Evolutionary conservation across 2,888 invertebrate species (phyloP).

Genomic region (Aspidiotus rigidus): DNA sequence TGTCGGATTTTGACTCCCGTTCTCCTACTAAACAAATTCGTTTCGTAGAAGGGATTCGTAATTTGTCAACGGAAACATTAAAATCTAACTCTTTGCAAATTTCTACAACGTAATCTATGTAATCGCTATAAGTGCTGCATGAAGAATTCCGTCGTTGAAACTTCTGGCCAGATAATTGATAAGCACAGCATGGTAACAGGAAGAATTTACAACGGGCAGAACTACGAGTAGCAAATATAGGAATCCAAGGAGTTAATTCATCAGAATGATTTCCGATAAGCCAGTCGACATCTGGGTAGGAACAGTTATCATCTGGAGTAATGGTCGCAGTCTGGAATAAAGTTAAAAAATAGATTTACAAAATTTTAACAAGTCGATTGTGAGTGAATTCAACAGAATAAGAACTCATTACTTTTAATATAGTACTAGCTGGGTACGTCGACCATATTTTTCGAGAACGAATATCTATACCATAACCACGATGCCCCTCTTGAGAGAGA

Average conservation of each 20-base stretch:
- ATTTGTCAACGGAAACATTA: conserved; percentile 61
- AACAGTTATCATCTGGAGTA: conserved; percentile 55
- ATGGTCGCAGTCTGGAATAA: conserved; percentile 55
- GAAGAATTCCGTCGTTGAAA: conserved; percentile 62
- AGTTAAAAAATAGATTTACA: conserved; percentile 11
- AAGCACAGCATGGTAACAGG: conserved; percentile 89
- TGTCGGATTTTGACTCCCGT: conserved; percentile 44
- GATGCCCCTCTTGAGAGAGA: conserved; percentile 70
- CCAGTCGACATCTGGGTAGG: conserved; percentile 74
- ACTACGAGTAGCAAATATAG: conserved; percentile 75
- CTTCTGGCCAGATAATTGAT: conserved; percentile 77
- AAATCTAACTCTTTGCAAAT: conserved; percentile 66
- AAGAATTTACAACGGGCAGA: conserved; percentile 70
- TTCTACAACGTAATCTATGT: conserved; percentile 55
- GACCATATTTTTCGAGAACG: conserved; percentile 82
- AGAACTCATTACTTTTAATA: conserved; percentile 52
- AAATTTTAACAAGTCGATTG: neutral
- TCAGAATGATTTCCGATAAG: conserved; percentile 98
- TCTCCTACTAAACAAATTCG: conserved; percentile 67
- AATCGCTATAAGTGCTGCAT: conserved; percentile 68
- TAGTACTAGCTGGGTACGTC: conserved; percentile 55
- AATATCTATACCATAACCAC: conserved; percentile 75
- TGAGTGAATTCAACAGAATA: neutral
- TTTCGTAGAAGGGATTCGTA: conserved; percentile 95
- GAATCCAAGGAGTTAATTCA: conserved; percentile 98